Evolutionary conservation across 2,888 invertebrate genomes (phyloP).

Genomic region (Diploptera punctata): DNA sequence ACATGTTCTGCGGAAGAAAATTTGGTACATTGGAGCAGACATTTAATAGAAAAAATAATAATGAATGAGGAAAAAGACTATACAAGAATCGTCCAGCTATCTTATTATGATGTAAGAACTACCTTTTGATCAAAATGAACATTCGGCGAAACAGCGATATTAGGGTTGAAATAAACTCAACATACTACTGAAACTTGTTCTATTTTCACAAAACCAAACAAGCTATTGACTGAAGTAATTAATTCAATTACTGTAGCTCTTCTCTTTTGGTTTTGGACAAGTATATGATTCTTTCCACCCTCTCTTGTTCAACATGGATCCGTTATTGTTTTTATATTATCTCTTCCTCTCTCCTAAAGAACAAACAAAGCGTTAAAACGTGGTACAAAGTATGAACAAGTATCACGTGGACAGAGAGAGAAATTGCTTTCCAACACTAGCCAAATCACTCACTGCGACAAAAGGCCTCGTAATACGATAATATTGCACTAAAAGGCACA

Average conservation of each 20-base stretch:
- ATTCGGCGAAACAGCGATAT: too few species aligned
- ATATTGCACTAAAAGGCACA: neutral
- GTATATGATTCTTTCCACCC: neutral
- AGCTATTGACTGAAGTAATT: too few species aligned
- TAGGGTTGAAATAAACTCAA: too few species aligned
- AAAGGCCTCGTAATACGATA: constrained; percentile 7
- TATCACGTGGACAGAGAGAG: neutral
- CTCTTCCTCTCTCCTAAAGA: neutral
- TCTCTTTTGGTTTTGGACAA: neutral
- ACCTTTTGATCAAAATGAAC: too few species aligned
- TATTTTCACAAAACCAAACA: too few species aligned
- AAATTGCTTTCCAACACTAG: neutral
- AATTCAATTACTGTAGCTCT: neutral
- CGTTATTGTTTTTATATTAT: neutral
- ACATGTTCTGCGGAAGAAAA: too few species aligned
- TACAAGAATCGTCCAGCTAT: too few species aligned
- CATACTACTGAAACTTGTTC: too few species aligned
- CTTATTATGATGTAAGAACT: too few species aligned
- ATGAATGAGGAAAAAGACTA: too few species aligned
- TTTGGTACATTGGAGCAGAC: too few species aligned
- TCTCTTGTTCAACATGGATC: neutral
- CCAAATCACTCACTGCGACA: constrained; percentile 11
- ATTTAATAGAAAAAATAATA: too few species aligned
- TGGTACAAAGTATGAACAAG: constrained; percentile 2
- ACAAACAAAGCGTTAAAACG: neutral